These are phyloP conservation scores for Zoanthus sociatus DNA, from an alignment of 92 coral and sea anemone genomes.

Conservation along the genomic window DNA sequence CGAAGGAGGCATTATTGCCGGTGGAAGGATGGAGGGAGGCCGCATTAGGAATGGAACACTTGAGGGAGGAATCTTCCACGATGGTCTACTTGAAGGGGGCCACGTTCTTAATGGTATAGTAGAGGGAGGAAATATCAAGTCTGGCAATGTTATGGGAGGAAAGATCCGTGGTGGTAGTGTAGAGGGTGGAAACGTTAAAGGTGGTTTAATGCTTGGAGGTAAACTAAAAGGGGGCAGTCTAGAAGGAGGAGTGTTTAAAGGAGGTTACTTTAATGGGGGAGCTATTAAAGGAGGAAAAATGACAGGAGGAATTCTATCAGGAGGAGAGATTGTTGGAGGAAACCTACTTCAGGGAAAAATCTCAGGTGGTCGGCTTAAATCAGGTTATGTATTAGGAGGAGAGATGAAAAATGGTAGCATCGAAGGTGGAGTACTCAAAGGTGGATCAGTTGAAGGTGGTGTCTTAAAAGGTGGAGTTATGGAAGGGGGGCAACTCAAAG, in stretches of 20 bases:
- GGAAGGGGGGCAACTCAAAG: slow-evolving; percentile 92
- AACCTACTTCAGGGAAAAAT: slow-evolving; percentile 78
- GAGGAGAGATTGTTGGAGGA: slow-evolving; percentile 86
- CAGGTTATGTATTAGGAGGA: slow-evolving; percentile 93
- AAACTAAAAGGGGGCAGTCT: slow-evolving; percentile 77
- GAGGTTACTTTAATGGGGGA: slow-evolving; percentile 80
- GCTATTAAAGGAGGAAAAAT: slow-evolving; percentile 81
- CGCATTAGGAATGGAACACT: slow-evolving; percentile 85
- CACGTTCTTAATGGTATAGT: slow-evolving; percentile 84
- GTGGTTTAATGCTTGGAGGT: slow-evolving; percentile 85
- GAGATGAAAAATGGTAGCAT: slow-evolving; percentile 89
- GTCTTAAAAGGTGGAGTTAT: slow-evolving; percentile 94
- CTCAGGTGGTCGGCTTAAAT: slow-evolving; percentile 86
- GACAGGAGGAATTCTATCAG: slow-evolving; percentile 81
- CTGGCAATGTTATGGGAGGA: slow-evolving; percentile 90
- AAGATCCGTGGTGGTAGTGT: slow-evolving; percentile 82
- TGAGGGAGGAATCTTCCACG: slow-evolving; percentile 89
- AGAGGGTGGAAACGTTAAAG: slow-evolving; percentile 82
- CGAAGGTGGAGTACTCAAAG: slow-evolving; percentile 92
- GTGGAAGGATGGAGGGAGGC: slow-evolving; percentile 93
- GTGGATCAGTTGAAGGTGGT: slow-evolving; percentile 92
- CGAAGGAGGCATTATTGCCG: slow-evolving; percentile 89
- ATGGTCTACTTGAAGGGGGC: slow-evolving; percentile 89
- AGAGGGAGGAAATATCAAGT: slow-evolving; percentile 85
- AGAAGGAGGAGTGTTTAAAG: slow-evolving; percentile 84